A percentile compares a stretch with the other conserved stretches of the same genome.
Conservation (phyloP, 2,888 invertebrate species). For the Pyrocoelia pectoralis region DNA sequence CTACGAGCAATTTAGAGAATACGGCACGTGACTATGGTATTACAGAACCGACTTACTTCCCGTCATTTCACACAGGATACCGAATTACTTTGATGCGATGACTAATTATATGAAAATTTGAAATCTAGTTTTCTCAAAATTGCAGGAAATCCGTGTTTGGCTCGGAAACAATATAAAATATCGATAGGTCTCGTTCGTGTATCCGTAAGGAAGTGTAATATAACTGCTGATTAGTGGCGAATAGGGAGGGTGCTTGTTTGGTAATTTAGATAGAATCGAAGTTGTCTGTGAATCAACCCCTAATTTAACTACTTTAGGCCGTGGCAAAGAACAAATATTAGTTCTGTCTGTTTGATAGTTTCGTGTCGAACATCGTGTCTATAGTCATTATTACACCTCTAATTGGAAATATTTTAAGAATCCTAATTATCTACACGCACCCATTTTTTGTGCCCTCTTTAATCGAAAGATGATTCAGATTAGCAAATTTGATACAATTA, state of each 20-base stretch:
- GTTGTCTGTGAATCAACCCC: constrained; percentile 54
- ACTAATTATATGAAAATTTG: constrained; percentile 17
- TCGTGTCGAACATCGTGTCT: constrained; percentile 29
- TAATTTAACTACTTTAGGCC: constrained; percentile 42
- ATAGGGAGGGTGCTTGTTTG: constrained; percentile 49
- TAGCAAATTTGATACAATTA: no score
- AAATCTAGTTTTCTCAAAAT: constrained; percentile 1
- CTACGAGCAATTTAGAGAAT: constrained; percentile 53
- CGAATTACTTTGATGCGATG: constrained; percentile 48
- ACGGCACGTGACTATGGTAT: constrained; percentile 54
- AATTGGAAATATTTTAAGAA: constrained; percentile 14
- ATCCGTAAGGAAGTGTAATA: constrained; percentile 34
- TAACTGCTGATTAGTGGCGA: constrained; percentile 49
- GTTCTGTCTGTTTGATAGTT: constrained; percentile 31
- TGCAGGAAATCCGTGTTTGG: constrained; percentile 34
- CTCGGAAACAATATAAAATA: constrained; percentile 28
- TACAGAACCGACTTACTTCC: constrained; percentile 47
- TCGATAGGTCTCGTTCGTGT: constrained; percentile 28
- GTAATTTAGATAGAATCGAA: constrained; percentile 55
- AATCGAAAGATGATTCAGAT: background rate
- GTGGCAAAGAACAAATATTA: constrained; percentile 41
- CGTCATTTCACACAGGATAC: constrained; percentile 55
- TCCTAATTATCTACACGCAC: constrained; percentile 8
- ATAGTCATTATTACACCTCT: constrained; percentile 14
- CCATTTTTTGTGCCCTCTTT: background rate